Evolutionary conservation across 1,140 invertebrate genomes (phyloP).

Genomic region (Condylostylus longicornis): DNA sequence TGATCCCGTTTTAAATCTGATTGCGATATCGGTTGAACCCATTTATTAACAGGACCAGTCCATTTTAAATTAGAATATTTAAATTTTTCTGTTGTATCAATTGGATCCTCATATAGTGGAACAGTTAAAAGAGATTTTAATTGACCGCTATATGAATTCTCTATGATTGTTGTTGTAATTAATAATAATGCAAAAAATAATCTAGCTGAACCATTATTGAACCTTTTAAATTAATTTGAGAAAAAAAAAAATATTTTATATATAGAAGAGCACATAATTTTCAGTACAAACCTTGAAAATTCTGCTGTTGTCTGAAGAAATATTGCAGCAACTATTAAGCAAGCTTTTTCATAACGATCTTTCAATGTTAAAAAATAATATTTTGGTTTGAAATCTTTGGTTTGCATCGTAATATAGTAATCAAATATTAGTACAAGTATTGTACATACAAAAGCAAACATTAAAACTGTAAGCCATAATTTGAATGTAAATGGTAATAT

Average conservation of each 20-base stretch:
- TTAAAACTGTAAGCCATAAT: no score
- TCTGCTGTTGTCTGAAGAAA: conserved; percentile 13
- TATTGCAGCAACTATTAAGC: conserved; percentile 28
- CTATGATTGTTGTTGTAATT: conserved; percentile 26
- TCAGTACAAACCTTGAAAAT: no score
- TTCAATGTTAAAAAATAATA: no score
- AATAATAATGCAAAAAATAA: conserved; percentile 22
- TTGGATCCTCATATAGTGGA: conserved; percentile 17
- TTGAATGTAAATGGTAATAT: no score
- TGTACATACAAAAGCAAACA: no score
- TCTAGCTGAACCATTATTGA: conserved; percentile 17
- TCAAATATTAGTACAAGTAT: no score
- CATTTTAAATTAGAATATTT: conserved; percentile 19
- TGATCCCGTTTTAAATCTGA: conserved; percentile 21
- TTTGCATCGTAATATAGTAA: no score
- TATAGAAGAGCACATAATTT: neutral
- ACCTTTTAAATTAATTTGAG: conserved; percentile 6
- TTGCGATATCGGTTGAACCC: conserved; percentile 18
- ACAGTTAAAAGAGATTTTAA: conserved; percentile 24
- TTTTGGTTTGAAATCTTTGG: no score
- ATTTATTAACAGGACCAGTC: conserved; percentile 24
- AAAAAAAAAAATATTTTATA: no score
- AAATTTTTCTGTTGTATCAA: conserved; percentile 23
- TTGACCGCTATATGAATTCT: conserved; percentile 28
- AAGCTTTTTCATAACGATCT: conserved; percentile 21